Evolutionary conservation across 1,140 invertebrate species (phyloP).

Genomic region (Aphelinus atriplicis): DNA sequence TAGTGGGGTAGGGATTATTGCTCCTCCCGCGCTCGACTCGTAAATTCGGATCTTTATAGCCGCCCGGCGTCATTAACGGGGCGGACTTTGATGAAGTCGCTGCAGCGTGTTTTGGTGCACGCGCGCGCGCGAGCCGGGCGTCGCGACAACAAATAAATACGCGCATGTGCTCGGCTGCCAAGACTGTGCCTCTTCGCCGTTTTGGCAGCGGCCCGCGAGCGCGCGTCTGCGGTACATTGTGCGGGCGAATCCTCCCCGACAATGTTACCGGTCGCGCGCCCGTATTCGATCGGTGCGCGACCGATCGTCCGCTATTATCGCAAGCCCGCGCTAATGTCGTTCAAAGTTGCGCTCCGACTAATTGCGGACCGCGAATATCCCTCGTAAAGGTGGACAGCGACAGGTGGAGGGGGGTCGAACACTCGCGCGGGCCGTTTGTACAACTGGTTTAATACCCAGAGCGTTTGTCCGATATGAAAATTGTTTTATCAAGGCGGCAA

Average conservation of each 20-base stretch:
- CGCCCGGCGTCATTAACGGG: constrained; percentile 44
- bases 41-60: constrained; percentile 52
- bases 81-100: constrained; percentile 5
- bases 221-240: background rate
- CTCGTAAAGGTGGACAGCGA: too few relatives aligned
- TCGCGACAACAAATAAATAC: background rate
- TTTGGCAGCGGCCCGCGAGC: constrained; percentile 1
- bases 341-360: too few relatives aligned
- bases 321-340: background rate
- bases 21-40: constrained; percentile 29
- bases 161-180: background rate
- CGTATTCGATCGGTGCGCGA: constrained; percentile 2
- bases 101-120: background rate
- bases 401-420: too few relatives aligned
- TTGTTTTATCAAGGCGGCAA: background rate
- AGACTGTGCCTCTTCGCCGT: background rate
- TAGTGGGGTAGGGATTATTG: too few relatives aligned
- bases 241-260: constrained; percentile 13
- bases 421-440: too few relatives aligned
- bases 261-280: constrained; percentile 8
- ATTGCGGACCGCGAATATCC: too few relatives aligned
- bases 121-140: background rate
- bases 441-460: too few relatives aligned
- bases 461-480: background rate
- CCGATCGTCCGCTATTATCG: constrained; percentile 14